Evolutionary conservation across 2,888 invertebrate species (phyloP).

Genomic region (Mythimna vitellina): DNA sequence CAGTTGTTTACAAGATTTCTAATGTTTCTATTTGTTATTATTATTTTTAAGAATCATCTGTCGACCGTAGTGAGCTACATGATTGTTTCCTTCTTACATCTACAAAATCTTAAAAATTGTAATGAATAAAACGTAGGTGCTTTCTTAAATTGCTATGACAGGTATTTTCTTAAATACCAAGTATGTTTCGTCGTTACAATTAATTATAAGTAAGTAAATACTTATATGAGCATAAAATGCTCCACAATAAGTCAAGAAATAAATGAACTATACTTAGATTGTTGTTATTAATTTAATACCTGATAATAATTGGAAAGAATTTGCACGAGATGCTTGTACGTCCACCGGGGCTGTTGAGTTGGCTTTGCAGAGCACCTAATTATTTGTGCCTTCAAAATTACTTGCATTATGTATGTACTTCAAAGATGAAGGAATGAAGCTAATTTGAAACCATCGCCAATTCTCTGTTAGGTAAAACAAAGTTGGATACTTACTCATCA

Average conservation of each 20-base stretch:
- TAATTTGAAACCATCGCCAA: too few species aligned
- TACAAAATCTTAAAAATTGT: slow-evolving; percentile 27
- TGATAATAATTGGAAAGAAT: too few species aligned
- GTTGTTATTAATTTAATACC: too few species aligned
- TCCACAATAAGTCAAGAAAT: slow-evolving; percentile 46
- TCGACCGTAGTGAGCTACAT: slow-evolving; percentile 1
- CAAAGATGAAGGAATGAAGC: too few species aligned
- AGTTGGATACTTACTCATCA: too few species aligned
- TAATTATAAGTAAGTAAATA: slow-evolving; percentile 40
- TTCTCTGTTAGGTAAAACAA: too few species aligned
- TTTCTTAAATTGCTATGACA: slow-evolving; percentile 39
- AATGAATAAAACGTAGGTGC: slow-evolving; percentile 46
- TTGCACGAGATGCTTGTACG: too few species aligned
- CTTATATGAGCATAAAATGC: slow-evolving; percentile 58
- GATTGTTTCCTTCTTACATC: slow-evolving; percentile 8
- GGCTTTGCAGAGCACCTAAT: too few species aligned
- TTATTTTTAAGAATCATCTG: slow-evolving; percentile 11
- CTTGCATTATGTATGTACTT: too few species aligned
- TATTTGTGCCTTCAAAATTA: too few species aligned
- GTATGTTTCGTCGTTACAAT: slow-evolving; percentile 33
- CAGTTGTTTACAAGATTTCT: neutral
- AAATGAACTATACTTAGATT: slow-evolving; percentile 40
- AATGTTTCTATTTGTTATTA: neutral
- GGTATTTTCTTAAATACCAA: slow-evolving; percentile 44
- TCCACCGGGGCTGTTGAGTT: too few species aligned